Evolutionary conservation across 2,797 vertebrate genomes (phyloP).

Genomic region (Arrhamphus sclerolepis): DNA sequence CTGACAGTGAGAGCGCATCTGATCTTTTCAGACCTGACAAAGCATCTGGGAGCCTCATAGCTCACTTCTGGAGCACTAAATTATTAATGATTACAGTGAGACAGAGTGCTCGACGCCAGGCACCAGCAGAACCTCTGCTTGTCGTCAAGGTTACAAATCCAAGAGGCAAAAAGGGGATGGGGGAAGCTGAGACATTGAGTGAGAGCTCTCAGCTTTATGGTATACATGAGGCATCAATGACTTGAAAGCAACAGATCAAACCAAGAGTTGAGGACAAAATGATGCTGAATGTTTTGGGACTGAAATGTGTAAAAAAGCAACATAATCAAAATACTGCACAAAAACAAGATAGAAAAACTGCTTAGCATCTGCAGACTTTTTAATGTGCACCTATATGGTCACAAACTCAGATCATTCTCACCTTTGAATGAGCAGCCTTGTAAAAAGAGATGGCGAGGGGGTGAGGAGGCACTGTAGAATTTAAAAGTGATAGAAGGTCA

Average conservation of each 20-base stretch:
- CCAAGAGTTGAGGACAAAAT: constrained; percentile 63
- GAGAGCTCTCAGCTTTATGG: constrained; percentile 58
- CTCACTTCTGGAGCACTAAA: constrained; percentile 80
- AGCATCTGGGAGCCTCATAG: constrained; percentile 77
- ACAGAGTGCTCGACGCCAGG: constrained; percentile 75
- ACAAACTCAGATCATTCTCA: constrained; percentile 68
- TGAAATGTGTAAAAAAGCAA: constrained; percentile 72
- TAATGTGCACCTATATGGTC: constrained; percentile 1
- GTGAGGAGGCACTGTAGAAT: constrained; percentile 90
- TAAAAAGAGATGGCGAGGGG: constrained; percentile 92
- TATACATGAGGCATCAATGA: constrained; percentile 74
- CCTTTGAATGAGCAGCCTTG: constrained; percentile 94
- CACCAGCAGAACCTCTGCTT: constrained; percentile 78
- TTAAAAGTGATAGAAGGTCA: constrained; percentile 24
- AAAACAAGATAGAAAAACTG: constrained; percentile 48
- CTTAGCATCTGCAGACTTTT: constrained; percentile 19
- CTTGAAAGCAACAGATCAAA: constrained; percentile 70
- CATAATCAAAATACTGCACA: constrained; percentile 62
- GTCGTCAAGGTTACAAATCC: constrained; percentile 87
- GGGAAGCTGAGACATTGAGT: constrained; percentile 46
- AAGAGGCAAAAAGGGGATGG: constrained; percentile 56
- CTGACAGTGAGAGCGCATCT: constrained; percentile 59
- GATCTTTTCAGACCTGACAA: constrained; percentile 72
- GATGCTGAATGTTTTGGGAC: constrained; percentile 74
- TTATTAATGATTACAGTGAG: constrained; percentile 84